phyloP scores from a whole-genome alignment of 2,888 invertebrate genomes.

The Caenorhabditis doughertyi region DNA sequence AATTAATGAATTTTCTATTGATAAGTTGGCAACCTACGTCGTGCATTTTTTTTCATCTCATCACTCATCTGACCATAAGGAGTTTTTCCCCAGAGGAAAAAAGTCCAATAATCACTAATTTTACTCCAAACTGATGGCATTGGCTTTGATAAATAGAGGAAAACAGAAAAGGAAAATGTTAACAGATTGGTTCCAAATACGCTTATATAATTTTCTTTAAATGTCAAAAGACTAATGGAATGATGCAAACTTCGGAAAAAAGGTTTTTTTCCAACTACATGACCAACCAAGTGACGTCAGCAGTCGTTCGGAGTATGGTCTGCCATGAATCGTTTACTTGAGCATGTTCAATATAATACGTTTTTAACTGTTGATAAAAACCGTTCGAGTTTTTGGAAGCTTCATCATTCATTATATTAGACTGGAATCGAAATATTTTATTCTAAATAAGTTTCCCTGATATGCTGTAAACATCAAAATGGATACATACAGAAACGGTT shows the following conservation, averaged over 20 bases:
- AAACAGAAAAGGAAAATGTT: not conserved
- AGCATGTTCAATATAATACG: no score
- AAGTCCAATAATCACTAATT: slow-evolving; percentile 21
- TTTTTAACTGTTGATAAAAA: no score
- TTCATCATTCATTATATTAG: no score
- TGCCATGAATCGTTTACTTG: no score
- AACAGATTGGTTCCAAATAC: not conserved
- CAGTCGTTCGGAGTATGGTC: not conserved
- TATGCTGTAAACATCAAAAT: no score
- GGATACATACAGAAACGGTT: no score
- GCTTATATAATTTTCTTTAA: slow-evolving; percentile 16
- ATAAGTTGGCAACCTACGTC: slow-evolving; percentile 2
- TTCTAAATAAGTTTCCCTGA: no score
- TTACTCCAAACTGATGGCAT: slow-evolving; percentile 56
- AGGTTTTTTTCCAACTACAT: not conserved
- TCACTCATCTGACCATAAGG: slow-evolving; percentile 35
- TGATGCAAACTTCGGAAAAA: slow-evolving; percentile 32
- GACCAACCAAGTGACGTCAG: not conserved
- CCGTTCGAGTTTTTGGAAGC: no score
- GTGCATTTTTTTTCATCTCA: slow-evolving; percentile 26
- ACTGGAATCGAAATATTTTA: no score
- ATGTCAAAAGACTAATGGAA: slow-evolving; percentile 23
- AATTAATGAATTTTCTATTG: not conserved
- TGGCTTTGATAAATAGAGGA: not conserved
- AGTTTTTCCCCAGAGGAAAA: slow-evolving; percentile 49